Conservation (phyloP, 1,140 invertebrate species). For the Planococcus citri region DNA sequence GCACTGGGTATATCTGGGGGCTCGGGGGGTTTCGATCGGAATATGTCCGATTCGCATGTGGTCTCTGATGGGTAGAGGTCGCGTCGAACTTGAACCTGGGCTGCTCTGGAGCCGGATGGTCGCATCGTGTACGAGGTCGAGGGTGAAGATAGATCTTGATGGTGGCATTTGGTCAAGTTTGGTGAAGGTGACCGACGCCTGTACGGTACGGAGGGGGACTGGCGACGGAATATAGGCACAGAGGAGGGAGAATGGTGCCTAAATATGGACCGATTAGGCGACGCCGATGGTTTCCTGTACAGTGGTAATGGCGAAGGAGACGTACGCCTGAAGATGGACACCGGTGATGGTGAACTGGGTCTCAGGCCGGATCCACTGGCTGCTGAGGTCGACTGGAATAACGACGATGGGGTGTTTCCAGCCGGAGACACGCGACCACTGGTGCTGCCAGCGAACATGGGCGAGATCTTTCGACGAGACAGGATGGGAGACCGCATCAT, state of each 20-base stretch:
- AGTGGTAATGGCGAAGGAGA: not conserved
- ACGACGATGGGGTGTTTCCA: not conserved
- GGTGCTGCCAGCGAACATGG: not conserved
- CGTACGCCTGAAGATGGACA: not conserved
- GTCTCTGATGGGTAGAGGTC: not conserved
- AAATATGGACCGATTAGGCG: not conserved
- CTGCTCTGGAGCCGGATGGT: not conserved
- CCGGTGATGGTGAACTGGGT: not conserved
- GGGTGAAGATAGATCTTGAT: constrained; percentile 1
- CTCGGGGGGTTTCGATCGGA: not conserved
- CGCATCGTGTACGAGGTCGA: constrained; percentile 10
- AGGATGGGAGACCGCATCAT: not conserved
- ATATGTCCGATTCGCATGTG: not conserved
- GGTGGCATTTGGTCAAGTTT: not conserved
- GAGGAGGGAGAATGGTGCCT: not conserved
- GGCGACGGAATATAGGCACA: not conserved
- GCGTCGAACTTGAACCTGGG: not conserved
- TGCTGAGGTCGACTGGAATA: not conserved
- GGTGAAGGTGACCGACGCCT: not conserved
- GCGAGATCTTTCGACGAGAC: not conserved
- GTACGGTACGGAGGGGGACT: not conserved
- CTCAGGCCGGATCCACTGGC: too few species aligned
- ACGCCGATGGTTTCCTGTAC: not conserved
- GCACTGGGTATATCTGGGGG: not conserved
- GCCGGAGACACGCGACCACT: not conserved